Evolutionary conservation across 2,113 vertebrate species (phyloP), one percentile per base, ranked within the genome.

Genomic region (Anolis sagrei): DNA sequence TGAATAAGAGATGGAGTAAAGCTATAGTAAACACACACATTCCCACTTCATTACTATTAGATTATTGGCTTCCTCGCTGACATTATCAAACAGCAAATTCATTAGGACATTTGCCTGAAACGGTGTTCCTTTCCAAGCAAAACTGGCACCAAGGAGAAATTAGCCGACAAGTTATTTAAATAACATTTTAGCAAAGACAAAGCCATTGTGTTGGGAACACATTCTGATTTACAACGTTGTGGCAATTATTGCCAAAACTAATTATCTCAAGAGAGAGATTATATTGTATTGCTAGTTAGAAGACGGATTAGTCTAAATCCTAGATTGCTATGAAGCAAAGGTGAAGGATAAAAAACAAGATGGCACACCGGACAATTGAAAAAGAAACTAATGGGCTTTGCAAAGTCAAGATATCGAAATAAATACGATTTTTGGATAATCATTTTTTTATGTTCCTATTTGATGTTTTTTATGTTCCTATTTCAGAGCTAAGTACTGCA

Each of bases 1-100:
- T 90, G 86, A 95, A 90, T 76, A 94, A 75, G 93, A 92, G 68
- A 89, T 92, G 85, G 87, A 92, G 73, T 84, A 92, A 92, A 94
- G 86, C 88, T 91, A 93, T 34, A 93, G 88, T 90, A 93, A 94
- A 94, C 32, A 95, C 54, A 92, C 54, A 89, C 5, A 90, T 21
- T 88, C 74, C 58, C 61, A 89, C 16, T 93, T 95, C 77, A 93
- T 91, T 95, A 88, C 79, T 93, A 92, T 86, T 85, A 91, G 81
- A 80, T 93, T 84, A 86, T 61, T 91, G 81, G 78, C 78, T 92
- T 91, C 88, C 79, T 91, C 91, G 54, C 68, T 89, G 89, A 86
- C 84, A 87, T 90, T 87, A 93, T 90, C 82, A 91, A 88, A 93
- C 76, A 86, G 82, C 25, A 90, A 89, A 92, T 86, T 93, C 82